A percentile compares a stretch with the other conserved stretches of the same genome.
These are phyloP conservation scores for Drosophila ercepeae DNA, from an alignment of 1,140 invertebrate genomes.

Conservation along the genomic window DNA sequence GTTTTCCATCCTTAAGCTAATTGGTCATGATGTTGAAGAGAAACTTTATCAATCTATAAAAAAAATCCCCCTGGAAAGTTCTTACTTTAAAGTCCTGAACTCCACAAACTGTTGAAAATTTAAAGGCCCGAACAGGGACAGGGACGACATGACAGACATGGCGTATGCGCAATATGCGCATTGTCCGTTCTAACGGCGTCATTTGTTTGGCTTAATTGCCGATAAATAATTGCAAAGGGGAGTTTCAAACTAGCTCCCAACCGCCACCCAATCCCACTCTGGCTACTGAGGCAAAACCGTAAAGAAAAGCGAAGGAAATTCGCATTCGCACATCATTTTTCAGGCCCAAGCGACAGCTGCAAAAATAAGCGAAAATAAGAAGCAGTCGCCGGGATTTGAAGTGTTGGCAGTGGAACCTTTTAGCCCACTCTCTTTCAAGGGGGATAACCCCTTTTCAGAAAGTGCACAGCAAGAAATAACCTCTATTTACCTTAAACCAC, in stretches of 20 bases:
- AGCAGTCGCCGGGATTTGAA: constrained; percentile 40
- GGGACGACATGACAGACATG: constrained; percentile 13
- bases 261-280: background rate
- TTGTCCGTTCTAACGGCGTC: constrained; percentile 55
- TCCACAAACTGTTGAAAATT: too few species aligned
- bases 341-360: constrained; percentile 72
- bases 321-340: constrained; percentile 76
- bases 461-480: background rate
- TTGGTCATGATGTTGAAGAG: background rate
- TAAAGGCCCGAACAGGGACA: background rate
- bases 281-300: constrained; percentile 10
- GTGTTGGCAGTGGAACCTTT: constrained; percentile 60
- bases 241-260: constrained; percentile 9
- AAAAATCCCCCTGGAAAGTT: background rate
- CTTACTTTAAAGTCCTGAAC: background rate
- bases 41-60: background rate
- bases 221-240: constrained; percentile 65
- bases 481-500: too few species aligned
- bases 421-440: constrained; percentile 16
- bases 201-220: constrained; percentile 75
- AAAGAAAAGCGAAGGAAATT: constrained; percentile 37
- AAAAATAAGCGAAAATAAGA: constrained; percentile 54
- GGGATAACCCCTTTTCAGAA: constrained; percentile 43
- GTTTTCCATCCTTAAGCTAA: background rate
- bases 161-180: constrained; percentile 66